Base-by-base conservation (phyloP, 1,140 invertebrate genomes). In the Drosophila santomea region DNA sequence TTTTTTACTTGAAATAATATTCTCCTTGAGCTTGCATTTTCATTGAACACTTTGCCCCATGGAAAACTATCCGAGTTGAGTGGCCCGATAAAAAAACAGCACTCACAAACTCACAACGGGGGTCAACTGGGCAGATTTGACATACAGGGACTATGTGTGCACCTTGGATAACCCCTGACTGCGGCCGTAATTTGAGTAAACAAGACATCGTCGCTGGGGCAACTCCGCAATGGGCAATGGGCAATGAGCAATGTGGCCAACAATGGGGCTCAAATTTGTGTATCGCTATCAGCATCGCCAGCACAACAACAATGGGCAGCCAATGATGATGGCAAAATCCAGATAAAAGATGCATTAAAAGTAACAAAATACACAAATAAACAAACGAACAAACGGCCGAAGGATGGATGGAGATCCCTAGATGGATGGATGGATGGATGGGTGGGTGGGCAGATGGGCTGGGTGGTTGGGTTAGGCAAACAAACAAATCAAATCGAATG, bases 321-420 rank as follows among this genome's bases (percentile, higher is more conserved):
- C 67, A 85, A 76, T 83, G 81, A 80, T 80, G 80, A 88, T 88
- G 83, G 80, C 84, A 44, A 88, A 88, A 88, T 88, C 83, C 83
- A 88, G 84, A 88, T 88, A 88, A 88, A 88, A 89, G 84, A 88
- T 88, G 83, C 83, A 88, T 88, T 88, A 88, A 88, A 88, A 88
- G 83, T 89, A 88, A 88, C 83, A 83, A 74, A 89, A 88, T 88
- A 89, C 83, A 88, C 83, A 88, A 88, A 89, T 89, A 88, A 88
- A 89, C 76, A 88, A 75, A 77, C 76, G 77, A 62, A 85, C 61
- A 73, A 60, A 48, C 35, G 41, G 28, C 41, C 32, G 10, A 74
- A 45, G 32, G 39, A 60, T 50, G 67, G 66, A 5, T 50, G 36
- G 62, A 32, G 44, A n/a, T 59, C 7, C 43, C 15, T 15, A 47